A percentile compares a stretch with the other conserved stretches of the same genome.
Conservation (phyloP, 2,797 vertebrate species). For the Muscicapa comitata region DNA sequence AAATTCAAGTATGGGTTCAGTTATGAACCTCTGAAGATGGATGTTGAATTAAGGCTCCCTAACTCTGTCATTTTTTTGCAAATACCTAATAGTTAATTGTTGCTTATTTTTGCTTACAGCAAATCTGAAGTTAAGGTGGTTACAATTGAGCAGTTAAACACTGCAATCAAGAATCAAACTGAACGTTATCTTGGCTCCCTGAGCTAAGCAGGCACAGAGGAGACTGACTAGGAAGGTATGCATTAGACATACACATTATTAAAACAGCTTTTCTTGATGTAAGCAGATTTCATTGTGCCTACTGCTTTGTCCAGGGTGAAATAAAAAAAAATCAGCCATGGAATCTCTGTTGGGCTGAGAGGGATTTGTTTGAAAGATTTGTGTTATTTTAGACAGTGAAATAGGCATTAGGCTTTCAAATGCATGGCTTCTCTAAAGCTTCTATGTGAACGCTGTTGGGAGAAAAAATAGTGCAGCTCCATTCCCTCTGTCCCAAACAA, state of each 20-base stretch:
- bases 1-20: slow-evolving; percentile 73
- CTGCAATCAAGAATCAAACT: slow-evolving; percentile 22
- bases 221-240: slow-evolving; percentile 1
- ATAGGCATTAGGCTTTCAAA: slow-evolving; percentile 31
- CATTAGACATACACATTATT: slow-evolving; percentile 38
- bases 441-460: slow-evolving; percentile 37
- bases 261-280: slow-evolving; percentile 51
- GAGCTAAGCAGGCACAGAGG: neutral
- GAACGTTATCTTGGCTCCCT: neutral
- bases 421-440: slow-evolving; percentile 27
- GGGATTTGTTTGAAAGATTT: slow-evolving; percentile 46
- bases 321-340: neutral
- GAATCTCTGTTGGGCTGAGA: slow-evolving; percentile 20
- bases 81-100: slow-evolving; percentile 27
- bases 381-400: slow-evolving; percentile 29
- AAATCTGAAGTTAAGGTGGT: neutral
- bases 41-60: slow-evolving; percentile 61
- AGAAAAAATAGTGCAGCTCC: neutral
- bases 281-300: slow-evolving; percentile 33
- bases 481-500: neutral
- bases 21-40: slow-evolving; percentile 67
- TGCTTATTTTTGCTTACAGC: neutral
- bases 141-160: slow-evolving; percentile 42
- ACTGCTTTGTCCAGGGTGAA: slow-evolving; percentile 44
- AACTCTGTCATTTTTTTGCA: slow-evolving; percentile 36